Evolutionary conservation across 1,140 invertebrate species (phyloP).

Genomic region (Drosophila yakuba): DNA sequence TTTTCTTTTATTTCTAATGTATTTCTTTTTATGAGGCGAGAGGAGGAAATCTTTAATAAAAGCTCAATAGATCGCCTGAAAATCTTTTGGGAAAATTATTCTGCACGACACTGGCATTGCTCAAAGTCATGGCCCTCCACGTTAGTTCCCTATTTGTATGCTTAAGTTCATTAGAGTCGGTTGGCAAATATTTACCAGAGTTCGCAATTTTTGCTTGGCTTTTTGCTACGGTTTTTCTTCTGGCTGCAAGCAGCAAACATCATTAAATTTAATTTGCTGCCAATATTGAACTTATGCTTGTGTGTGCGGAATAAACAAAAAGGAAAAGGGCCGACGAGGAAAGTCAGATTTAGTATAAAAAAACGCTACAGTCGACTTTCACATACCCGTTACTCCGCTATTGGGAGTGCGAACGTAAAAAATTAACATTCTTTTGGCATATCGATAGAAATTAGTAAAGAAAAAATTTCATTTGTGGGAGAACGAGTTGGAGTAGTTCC

Average conservation of each 20-base stretch:
- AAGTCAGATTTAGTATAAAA: slow-evolving; percentile 2
- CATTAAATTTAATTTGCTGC: slow-evolving; percentile 80
- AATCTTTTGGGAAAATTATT: slow-evolving; percentile 51
- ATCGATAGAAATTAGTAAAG: no score
- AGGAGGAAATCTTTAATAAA: slow-evolving; percentile 63
- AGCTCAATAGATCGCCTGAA: slow-evolving; percentile 22
- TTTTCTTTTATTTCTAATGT: slow-evolving; percentile 49
- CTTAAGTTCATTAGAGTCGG: slow-evolving; percentile 78
- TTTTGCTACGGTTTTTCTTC: slow-evolving; percentile 23
- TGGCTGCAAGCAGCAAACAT: slow-evolving; percentile 68
- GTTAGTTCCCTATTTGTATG: slow-evolving; percentile 64
- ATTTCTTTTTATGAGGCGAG: neutral
- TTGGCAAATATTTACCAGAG: slow-evolving; percentile 72
- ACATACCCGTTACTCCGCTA: no score
- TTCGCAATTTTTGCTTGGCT: slow-evolving; percentile 57
- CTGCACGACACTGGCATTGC: slow-evolving; percentile 18
- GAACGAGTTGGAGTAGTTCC: no score
- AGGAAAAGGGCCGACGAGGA: slow-evolving; percentile 1
- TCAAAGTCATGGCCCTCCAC: slow-evolving; percentile 2
- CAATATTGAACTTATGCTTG: slow-evolving; percentile 60
- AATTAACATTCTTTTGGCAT: no score
- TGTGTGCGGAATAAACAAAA: slow-evolving; percentile 30
- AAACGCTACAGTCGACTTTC: no score
- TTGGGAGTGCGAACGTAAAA: no score
- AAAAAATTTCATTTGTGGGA: no score